Conservation (phyloP, 2,888 invertebrate genomes). For the Tetragonula carbonaria region DNA sequence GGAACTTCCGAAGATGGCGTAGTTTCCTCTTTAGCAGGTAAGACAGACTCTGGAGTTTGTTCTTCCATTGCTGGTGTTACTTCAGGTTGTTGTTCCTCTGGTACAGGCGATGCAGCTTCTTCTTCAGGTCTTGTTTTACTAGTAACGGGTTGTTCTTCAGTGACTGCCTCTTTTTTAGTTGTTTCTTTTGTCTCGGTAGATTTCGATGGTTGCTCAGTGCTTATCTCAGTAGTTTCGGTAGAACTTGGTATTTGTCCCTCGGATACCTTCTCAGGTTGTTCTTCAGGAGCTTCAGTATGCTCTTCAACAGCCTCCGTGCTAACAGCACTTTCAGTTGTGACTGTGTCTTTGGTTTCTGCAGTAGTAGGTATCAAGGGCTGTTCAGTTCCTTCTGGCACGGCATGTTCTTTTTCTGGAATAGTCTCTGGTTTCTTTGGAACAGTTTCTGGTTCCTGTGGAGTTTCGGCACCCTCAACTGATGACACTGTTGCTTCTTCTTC, state of each 20-base stretch:
- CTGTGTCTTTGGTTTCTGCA: slow-evolving; percentile 52
- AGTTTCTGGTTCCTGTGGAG: slow-evolving; percentile 18
- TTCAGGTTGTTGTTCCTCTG: slow-evolving; percentile 40
- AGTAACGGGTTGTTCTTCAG: slow-evolving; percentile 30
- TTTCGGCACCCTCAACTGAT: background rate
- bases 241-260: slow-evolving; percentile 45
- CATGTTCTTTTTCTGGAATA: slow-evolving; percentile 22
- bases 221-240: slow-evolving; percentile 20
- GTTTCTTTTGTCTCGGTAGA: slow-evolving; percentile 14
- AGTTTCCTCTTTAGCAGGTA: slow-evolving; percentile 29
- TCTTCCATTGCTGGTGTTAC: slow-evolving; percentile 24
- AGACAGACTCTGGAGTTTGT: slow-evolving; percentile 33
- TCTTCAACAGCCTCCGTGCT: slow-evolving; percentile 48
- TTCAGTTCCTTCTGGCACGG: slow-evolving; percentile 33
- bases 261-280: slow-evolving; percentile 24
- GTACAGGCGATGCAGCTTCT: slow-evolving; percentile 41
- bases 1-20: slow-evolving; percentile 37
- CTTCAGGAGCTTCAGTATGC: slow-evolving; percentile 48
- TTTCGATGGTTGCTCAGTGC: slow-evolving; percentile 27
- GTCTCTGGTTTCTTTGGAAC: slow-evolving; percentile 28
- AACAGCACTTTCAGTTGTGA: slow-evolving; percentile 23
- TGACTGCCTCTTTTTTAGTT: slow-evolving; percentile 26
- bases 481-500: slow-evolving; percentile 21
- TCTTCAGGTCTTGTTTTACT: slow-evolving; percentile 54
- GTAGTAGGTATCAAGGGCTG: slow-evolving; percentile 44